Conservation (phyloP, 1,140 invertebrate genomes). For the Sinella curviseta region DNA sequence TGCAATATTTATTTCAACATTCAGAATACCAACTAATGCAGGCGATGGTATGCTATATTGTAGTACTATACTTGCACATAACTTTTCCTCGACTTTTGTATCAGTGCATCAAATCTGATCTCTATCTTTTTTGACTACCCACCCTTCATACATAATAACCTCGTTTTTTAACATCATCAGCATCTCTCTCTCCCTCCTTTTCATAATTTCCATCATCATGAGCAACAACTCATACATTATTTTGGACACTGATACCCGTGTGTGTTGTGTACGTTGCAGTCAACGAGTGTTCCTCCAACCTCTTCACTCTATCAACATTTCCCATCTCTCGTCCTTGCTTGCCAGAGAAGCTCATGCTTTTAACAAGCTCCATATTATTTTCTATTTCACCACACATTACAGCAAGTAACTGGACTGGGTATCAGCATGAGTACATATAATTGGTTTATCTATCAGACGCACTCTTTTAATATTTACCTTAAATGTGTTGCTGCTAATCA, state of each 20-base stretch:
- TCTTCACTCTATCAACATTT: not conserved
- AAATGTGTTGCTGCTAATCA: conserved; percentile 11
- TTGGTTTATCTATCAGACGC: not conserved
- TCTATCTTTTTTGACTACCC: not conserved
- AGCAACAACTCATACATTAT: not conserved
- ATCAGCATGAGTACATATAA: not conserved
- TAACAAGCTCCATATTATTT: not conserved
- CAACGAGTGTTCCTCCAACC: not conserved
- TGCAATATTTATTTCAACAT: not conserved
- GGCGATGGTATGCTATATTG: not conserved
- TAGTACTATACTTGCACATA: not conserved
- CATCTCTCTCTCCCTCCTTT: not conserved
- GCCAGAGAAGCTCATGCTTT: not conserved
- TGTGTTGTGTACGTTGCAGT: not conserved
- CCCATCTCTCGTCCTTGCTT: not conserved
- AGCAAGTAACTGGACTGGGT: not conserved
- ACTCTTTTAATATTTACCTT: conserved; percentile 16
- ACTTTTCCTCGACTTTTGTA: not conserved
- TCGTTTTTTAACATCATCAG: not conserved
- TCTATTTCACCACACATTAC: not conserved
- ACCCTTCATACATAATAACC: conserved; percentile 8
- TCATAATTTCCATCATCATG: not conserved
- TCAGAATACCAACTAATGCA: too few relatives aligned
- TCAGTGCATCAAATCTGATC: conserved; percentile 10
- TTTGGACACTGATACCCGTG: not conserved